Evolutionary conservation across 1,140 invertebrate genomes (phyloP), one percentile per base, ranked within the genome.

Genomic region (Sycophila sp.): DNA sequence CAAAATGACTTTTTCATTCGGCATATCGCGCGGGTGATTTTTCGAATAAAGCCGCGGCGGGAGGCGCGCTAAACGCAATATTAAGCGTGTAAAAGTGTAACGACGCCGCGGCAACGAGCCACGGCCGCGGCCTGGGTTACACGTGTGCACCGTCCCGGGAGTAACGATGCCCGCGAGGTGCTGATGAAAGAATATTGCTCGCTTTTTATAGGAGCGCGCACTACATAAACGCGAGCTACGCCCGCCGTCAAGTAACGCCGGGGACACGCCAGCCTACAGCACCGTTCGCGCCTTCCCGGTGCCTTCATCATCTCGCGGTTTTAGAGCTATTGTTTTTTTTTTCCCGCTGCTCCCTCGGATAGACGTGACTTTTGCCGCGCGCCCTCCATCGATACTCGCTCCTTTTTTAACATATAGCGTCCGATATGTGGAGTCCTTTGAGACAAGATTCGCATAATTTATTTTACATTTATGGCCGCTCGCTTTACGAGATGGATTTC

Each of bases 11-110:
- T 65, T 65, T 58, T 59, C 59, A 62, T 60, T 45, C 28, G 28
- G 24, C 45, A 22, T 24, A 28, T 22, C 30, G 32, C 40, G 40
- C 19, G 19, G 53, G 69, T 47, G 69, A 42, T 58, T 68, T 68
- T 68, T 59, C 66, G 66, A 38, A 59, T 51, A 38, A 68, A 47
- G 55, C 56, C 55, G 56, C 66, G 26, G 13, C 17, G 51, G 38
- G 11, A n/a, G 51, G 58, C 24, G 72, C 74, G 75, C 71, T 79
- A 77, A 77, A 77, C 74, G 77, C 77, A 77, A 85, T 85, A 85
- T 85, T 82, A 82, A 79, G 81, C 73, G 77, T 80, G 81, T 85
- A 83, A 84, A 83, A 80, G 74, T 73, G 74, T 79, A 76, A 80
- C 75, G 77, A 74, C 75, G 71, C 72, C 73, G 74, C 74, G 74